Conservation (phyloP, 2,797 vertebrate genomes). For the Peromyscus eremicus region DNA sequence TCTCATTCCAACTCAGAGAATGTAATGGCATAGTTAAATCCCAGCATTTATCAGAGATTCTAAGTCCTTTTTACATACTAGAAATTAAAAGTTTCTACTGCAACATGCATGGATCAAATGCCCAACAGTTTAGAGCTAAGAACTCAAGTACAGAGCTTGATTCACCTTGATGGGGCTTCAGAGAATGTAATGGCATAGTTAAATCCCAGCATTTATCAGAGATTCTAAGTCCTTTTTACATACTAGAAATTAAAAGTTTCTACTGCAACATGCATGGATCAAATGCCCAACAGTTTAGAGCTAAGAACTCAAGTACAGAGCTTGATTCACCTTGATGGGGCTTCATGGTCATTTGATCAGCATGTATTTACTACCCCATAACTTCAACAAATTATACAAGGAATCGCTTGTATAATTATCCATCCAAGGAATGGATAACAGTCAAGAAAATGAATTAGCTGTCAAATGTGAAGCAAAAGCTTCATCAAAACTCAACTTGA, state of each 20-base stretch:
- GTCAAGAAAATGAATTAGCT: constrained; percentile 39
- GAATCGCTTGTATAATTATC: too few species aligned
- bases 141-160: background rate
- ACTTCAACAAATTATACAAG: background rate
- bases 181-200: too few species aligned
- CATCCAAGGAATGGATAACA: background rate
- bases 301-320: background rate
- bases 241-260: background rate
- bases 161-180: background rate
- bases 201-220: constrained; percentile 28
- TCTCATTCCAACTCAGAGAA: constrained; percentile 41
- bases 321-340: background rate
- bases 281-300: background rate
- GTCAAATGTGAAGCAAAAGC: background rate
- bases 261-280: background rate
- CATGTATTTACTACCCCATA: background rate
- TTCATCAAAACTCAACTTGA: constrained; percentile 12
- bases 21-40: constrained; percentile 39
- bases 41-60: constrained; percentile 8
- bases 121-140: background rate
- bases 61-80: background rate
- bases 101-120: background rate
- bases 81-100: background rate
- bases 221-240: constrained; percentile 15
- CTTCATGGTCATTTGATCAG: background rate